Evolutionary conservation across 2,888 invertebrate species (phyloP).

Genomic region (Chromoteleia sp.): DNA sequence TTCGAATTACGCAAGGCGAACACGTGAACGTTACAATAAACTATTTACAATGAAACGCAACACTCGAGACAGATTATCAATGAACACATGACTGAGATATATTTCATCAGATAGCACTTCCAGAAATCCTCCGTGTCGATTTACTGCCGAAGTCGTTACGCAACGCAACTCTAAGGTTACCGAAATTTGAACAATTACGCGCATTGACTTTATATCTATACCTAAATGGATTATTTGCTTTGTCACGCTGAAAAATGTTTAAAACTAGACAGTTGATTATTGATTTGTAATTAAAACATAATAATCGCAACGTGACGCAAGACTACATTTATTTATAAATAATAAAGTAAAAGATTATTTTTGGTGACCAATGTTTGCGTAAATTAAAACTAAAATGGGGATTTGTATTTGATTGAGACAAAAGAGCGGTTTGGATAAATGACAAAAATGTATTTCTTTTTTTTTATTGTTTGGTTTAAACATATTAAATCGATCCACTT

Average conservation of each 20-base stretch:
- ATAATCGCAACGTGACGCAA: too few species aligned
- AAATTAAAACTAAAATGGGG: neutral
- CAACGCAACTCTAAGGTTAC: constrained; percentile 43
- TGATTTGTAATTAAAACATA: too few species aligned
- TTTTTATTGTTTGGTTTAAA: constrained; percentile 59
- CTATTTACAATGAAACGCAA: constrained; percentile 2
- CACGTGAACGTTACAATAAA: constrained; percentile 3
- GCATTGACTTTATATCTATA: constrained; percentile 34
- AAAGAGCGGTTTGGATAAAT: constrained; percentile 14
- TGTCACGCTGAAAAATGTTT: neutral
- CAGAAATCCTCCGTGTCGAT: constrained; percentile 32
- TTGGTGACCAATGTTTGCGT: neutral
- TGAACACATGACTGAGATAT: constrained; percentile 1
- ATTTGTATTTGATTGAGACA: constrained; percentile 1
- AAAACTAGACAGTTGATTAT: neutral
- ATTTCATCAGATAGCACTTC: constrained; percentile 37
- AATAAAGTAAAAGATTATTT: neutral
- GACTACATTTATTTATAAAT: too few species aligned
- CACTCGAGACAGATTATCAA: constrained; percentile 8
- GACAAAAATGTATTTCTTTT: constrained; percentile 31
- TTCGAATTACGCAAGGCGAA: constrained; percentile 1
- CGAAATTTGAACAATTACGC: constrained; percentile 42
- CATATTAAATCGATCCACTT: constrained; percentile 51
- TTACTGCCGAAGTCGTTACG: constrained; percentile 50
- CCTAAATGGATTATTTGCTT: neutral